phyloP scores from a whole-genome alignment of 2,888 invertebrate genomes.

The Leptinotarsa haldemani region DNA sequence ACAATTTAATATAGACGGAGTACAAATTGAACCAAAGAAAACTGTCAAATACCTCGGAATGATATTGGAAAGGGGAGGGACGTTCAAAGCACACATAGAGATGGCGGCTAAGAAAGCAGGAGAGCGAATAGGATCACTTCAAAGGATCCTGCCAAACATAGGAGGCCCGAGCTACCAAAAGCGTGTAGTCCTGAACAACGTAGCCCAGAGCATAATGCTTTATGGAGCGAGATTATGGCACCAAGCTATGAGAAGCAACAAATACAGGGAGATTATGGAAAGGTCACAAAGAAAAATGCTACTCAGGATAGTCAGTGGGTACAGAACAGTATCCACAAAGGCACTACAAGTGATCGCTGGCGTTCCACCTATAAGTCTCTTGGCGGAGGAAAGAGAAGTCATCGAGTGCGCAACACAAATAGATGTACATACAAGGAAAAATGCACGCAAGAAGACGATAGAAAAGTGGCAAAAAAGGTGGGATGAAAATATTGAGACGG shows the following conservation, averaged over 20 bases:
- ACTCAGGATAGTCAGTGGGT: not conserved
- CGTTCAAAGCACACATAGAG: not conserved
- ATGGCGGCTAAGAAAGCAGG: not conserved
- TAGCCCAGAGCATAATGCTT: not conserved
- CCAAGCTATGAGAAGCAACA: not conserved
- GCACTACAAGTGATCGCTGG: not conserved
- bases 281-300: not conserved
- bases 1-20: not conserved
- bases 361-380: not conserved
- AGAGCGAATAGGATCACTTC: not conserved
- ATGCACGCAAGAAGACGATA: not conserved
- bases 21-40: not conserved
- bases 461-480: not conserved
- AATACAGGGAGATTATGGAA: not conserved
- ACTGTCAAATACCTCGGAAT: constrained; percentile 26
- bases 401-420: not conserved
- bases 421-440: not conserved
- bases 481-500: not conserved
- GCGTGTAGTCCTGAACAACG: not conserved
- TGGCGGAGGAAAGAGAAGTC: not conserved
- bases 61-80: not conserved
- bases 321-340: not conserved
- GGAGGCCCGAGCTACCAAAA: constrained; percentile 7
- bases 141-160: not conserved
- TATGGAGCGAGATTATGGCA: not conserved